Evolutionary conservation across 2,113 vertebrate species (phyloP), one percentile per base, ranked within the genome.

Genomic region (Phaethornis superciliosus): DNA sequence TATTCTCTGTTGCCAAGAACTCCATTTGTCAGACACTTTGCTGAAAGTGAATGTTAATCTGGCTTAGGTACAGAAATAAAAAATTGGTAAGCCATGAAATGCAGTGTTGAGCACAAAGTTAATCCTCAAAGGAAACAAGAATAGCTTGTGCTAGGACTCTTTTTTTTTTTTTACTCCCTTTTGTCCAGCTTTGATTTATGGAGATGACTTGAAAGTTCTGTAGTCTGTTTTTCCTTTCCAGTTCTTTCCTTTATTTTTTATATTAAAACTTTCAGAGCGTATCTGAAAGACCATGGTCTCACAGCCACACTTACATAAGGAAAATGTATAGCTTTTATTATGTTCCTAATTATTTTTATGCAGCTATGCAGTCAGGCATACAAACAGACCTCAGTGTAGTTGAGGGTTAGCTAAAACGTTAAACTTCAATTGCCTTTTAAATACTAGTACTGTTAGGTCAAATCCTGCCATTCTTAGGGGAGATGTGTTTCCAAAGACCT

Each of bases 61-160:
- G 71, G 24, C 27, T 95, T 88, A 85, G 71, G 59, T 70, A 82
- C 28, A 70, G 67, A 92, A 92, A 94, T 91, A 76, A 95, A 90
- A 92, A 93, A 67, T n/a, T 67, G 30, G 63, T 85, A 93, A 95
- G 6, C 71, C 89, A 71, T 77, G 72, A 95, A 95, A 96, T 44
- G 71, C 18, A 81, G 37, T 7, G 2, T 0, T 94, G 65, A 81
- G 32, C 67, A 93, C 47, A 96, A 85, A 85, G 79, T 55, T 93
- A 88, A 95, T 88, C 85, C 68, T 89, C 81, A 91, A 85, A 95
- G 28, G 67, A 89, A 94, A 89, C 51, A 74, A 89, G 7, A 80
- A 89, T 51, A 60, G 58, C 16, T 21, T 87, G n/a, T 70, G n/a
- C 26, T 63, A 59, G 7, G 17, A 20, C 1, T 30, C 8, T 47